phyloP scores from a whole-genome alignment of 2,797 vertebrate species.

The Sebastiscus tertius region DNA sequence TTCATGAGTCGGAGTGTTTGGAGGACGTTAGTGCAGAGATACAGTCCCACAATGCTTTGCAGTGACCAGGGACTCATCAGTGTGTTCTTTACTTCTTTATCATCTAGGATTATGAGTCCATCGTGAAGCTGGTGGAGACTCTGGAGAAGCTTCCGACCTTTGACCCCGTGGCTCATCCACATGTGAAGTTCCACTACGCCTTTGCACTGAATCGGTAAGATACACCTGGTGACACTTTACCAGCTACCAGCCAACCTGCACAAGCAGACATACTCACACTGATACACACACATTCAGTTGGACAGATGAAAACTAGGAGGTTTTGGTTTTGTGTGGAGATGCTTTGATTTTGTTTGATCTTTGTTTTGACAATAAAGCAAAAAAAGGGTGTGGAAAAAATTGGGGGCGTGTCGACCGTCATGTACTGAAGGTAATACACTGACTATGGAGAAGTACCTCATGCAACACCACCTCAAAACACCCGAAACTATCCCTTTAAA shows the following conservation, averaged over 20 bases:
- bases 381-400: not conserved
- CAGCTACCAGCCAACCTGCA: not conserved
- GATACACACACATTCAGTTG: not conserved
- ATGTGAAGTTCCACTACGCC: conserved; percentile 97
- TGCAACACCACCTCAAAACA: no score
- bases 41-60: not conserved
- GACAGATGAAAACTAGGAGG: not conserved
- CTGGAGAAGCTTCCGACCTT: conserved; percentile 97
- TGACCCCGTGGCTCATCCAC: conserved; percentile 92
- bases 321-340: not conserved
- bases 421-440: no score
- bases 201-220: conserved; percentile 97
- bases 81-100: not conserved
- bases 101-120: conserved; percentile 94
- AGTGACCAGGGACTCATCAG: not conserved
- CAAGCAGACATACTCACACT: not conserved
- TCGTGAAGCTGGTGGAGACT: conserved; percentile 96
- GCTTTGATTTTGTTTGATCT: not conserved
- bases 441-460: no score
- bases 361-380: not conserved
- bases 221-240: not conserved
- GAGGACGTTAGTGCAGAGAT: not conserved
- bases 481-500: no score
- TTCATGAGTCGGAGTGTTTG: not conserved
- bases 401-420: no score